Conservation (phyloP, 2,113 vertebrate species). For the Progne subis region DNA sequence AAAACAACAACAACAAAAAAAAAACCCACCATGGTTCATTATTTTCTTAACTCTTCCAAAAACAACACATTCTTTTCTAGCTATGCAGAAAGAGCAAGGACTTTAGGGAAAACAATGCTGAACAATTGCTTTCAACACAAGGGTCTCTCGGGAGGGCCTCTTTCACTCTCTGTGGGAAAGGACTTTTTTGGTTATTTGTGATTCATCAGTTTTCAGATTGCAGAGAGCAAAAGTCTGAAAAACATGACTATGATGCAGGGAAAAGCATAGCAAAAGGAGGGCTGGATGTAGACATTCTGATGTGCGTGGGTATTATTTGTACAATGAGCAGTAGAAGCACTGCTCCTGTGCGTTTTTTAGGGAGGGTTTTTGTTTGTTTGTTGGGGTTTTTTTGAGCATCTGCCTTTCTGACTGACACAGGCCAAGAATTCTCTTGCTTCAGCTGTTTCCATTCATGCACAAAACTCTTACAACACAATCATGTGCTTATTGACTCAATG, state of each 20-base stretch:
- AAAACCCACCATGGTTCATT: background rate
- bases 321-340: background rate
- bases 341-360: background rate
- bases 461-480: background rate
- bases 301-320: background rate
- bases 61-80: background rate
- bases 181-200: background rate
- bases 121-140: background rate
- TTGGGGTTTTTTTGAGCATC: background rate
- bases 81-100: background rate
- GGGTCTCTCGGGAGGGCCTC: background rate
- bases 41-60: constrained; percentile 45
- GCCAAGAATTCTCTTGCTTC: background rate
- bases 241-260: background rate
- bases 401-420: background rate
- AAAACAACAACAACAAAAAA: background rate
- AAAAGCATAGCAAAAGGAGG: background rate
- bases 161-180: background rate
- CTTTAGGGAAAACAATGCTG: background rate
- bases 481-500: background rate
- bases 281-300: background rate
- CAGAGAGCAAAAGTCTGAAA: background rate
- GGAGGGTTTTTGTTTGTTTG: background rate
- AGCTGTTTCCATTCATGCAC: background rate
- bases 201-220: background rate